Base-by-base conservation (phyloP, 64 coral and sea anemone genomes). In the Stichodactyla mertensii region DNA sequence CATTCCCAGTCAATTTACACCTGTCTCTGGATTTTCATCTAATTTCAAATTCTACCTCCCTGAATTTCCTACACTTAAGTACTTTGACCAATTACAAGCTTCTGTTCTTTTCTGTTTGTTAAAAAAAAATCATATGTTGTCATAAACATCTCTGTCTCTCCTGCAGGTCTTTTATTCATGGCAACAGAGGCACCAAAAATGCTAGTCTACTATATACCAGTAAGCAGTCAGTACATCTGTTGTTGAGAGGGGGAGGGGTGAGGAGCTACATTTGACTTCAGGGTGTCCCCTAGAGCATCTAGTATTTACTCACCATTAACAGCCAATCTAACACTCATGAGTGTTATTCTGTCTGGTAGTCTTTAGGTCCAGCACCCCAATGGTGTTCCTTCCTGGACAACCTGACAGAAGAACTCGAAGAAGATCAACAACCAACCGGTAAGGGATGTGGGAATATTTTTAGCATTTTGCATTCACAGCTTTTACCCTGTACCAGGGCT, bases 381-480 rank as follows among this genome's bases (percentile, higher is more conserved):
- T 99, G 97, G 97, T 99, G 97, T 51, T 94, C 97, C 4, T 99
- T 99, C 78, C 83, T 99, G 31, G 97, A 99, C 56, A 99, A 92
- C 57, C 84, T 99, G 61, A 99, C 97, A 4, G 97, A 99, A 86
- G 97, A 99, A 64, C 78, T 99, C 53, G 97, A 99, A 79, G 97
- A 99, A 62, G 97, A 99, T 54, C 52, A 94, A 16, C 97, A 99
- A 61, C 97, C 97, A 54, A 92, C 90, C 62, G 93, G 97, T 95
- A 83, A 60, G 71, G 69, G 69, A 31, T 8, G 10, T n/a, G 69
- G 22, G 24, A 26, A 8, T 7, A 31, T 27, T 31, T 74, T 74
- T 74, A 31, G 36, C 1, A 45, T 45, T 45, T 1, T 45, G 36
- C 36, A 45, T 45, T 45, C 36, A 45, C 3, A 45, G 36, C 3